Base-by-base conservation (phyloP, 2,888 invertebrate species). In the Agrochola lota region DNA sequence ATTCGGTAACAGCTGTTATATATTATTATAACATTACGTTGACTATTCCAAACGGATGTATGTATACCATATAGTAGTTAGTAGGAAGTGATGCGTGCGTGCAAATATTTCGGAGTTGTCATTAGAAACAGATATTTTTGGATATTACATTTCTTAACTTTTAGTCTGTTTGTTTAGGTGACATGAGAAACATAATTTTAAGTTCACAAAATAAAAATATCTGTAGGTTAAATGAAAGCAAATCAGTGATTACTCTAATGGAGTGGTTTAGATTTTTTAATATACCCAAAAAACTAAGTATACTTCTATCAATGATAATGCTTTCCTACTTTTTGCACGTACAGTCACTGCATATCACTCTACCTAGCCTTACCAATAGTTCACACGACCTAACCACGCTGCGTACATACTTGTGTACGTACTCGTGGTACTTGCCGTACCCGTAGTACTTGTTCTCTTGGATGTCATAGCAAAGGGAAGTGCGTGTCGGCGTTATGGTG, bases 401-500 rank as follows among this genome's bases (percentile, higher is more conserved):
- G 74, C 59, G 35, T 17, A 30, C 30, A n/a, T 20, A 49, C n/a
- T 12, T 12, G 71, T n/a, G 8, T 17, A 49, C 20, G 46, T 49
- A 12, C 6, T 15, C 55, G n/a, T 9, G 9, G 63, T 71, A 12
- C 63, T 35, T 7, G 63, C 12, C 7, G 60, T 23, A 35, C 23
- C 23, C 15, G 43, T 20, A 11, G 26, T 30, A 30, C 9, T 30
- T 9, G 69, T 15, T 2, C 1, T 11, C 0, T 7, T 8, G 35
- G 35, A 35, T 69, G 68, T 90, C 89, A 95, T 26, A 95, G 87
- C 26, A 95, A 84, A 0, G 91, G 76, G 87, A 95, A 92, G 88
- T 96, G 94, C 23, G 93, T 82, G 57, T 90, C 91, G n/a, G 90
- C 81, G 91, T 94, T 94, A 88, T 94, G 90, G 57, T 93, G 93